Conservation (phyloP, 2,888 invertebrate genomes). For the Lingula anatina region DNA sequence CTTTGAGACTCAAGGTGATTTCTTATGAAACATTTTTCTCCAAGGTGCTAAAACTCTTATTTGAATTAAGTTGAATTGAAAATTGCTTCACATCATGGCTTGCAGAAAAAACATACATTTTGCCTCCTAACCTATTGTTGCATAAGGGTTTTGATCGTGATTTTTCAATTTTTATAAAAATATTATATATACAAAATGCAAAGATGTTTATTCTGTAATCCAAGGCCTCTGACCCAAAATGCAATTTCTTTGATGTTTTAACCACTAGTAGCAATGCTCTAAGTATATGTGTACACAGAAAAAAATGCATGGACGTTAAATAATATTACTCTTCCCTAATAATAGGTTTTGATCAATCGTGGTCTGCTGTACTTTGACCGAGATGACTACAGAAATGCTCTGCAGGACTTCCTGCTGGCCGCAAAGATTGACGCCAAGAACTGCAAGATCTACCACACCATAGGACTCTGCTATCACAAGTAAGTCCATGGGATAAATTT, state of each 20-base stretch:
- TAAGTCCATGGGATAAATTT: no score
- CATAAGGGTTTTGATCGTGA: no score
- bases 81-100: not conserved
- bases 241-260: no score
- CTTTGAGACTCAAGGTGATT: slow-evolving; percentile 38
- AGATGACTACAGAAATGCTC: slow-evolving; percentile 46
- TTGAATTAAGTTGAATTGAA: no score
- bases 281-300: no score
- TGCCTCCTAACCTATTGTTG: no score
- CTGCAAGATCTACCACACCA: slow-evolving; percentile 43
- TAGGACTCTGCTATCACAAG: slow-evolving; percentile 51
- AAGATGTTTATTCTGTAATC: no score
- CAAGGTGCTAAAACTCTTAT: not conserved
- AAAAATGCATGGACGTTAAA: no score
- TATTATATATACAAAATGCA: not conserved
- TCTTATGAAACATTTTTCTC: not conserved
- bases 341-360: slow-evolving; percentile 47
- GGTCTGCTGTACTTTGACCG: slow-evolving; percentile 48
- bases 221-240: no score
- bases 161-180: not conserved
- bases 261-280: no score
- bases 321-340: slow-evolving; percentile 3
- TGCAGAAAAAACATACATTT: no score
- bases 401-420: slow-evolving; percentile 48
- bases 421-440: slow-evolving; percentile 32